Evolutionary conservation across 1,140 invertebrate species (phyloP).

Genomic region (Dreissena rostriformis): DNA sequence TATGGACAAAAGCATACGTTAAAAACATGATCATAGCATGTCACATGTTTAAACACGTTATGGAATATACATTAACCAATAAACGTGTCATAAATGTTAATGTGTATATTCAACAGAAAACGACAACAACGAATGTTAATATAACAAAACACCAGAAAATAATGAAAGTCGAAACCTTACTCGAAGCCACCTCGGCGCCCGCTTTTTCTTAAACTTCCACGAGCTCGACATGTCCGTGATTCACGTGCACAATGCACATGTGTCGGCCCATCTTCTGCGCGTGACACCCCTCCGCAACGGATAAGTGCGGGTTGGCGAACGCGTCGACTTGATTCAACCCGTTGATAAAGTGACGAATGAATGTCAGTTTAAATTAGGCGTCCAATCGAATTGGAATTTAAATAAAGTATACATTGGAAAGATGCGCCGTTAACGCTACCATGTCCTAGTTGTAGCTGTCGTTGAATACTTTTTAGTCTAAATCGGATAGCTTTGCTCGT

Average conservation of each 20-base stretch:
- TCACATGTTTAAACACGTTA: too few species aligned
- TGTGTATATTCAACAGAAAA: too few species aligned
- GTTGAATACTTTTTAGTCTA: constrained; percentile 11
- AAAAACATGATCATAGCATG: too few species aligned
- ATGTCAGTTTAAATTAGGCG: neutral
- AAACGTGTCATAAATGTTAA: too few species aligned
- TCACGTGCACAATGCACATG: constrained; percentile 5
- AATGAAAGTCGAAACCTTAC: neutral
- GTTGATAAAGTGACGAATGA: constrained; percentile 1
- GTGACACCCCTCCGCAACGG: neutral
- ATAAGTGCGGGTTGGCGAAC: constrained; percentile 6
- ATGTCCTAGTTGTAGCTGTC: constrained; percentile 10
- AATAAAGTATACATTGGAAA: constrained; percentile 26
- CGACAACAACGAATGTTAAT: neutral
- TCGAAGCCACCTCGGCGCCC: neutral
- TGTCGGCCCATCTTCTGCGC: constrained; percentile 32
- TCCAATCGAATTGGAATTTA: constrained; percentile 9
- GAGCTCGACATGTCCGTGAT: neutral
- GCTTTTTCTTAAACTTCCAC: constrained; percentile 14
- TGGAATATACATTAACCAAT: too few species aligned
- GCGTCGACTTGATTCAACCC: constrained; percentile 27
- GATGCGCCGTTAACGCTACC: constrained; percentile 16
- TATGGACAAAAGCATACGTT: too few species aligned
- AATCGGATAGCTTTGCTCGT: neutral
- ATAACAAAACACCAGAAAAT: constrained; percentile 43